Evolutionary conservation across 2,888 invertebrate genomes (phyloP).

Genomic region (Parnassius mnemosyne): DNA sequence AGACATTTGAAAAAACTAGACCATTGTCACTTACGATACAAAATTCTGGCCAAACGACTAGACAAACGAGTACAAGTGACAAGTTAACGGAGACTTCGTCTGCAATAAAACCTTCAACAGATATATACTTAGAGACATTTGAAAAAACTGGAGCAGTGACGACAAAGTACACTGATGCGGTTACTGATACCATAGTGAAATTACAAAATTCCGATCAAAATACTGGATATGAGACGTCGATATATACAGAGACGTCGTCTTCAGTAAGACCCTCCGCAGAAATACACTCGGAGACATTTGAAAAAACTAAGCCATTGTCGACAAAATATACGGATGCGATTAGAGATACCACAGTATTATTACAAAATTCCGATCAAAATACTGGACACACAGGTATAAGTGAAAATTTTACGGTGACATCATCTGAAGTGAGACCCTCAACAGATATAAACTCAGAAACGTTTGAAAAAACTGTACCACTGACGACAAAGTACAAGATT

Average conservation of each 20-base stretch:
- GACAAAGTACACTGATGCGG: background rate
- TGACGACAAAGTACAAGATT: constrained; percentile 26
- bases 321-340: background rate
- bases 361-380: constrained; percentile 28
- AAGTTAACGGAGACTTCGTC: background rate
- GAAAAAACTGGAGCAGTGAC: too few species aligned
- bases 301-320: too few species aligned
- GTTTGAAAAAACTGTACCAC: constrained; percentile 29
- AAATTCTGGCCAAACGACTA: background rate
- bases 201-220: too few species aligned
- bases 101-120: too few species aligned
- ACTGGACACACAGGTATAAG: constrained; percentile 12
- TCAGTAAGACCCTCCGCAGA: too few species aligned
- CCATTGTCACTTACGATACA: background rate
- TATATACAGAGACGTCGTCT: background rate
- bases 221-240: background rate
- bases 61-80: constrained; percentile 11
- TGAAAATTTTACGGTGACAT: constrained; percentile 13
- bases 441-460: constrained; percentile 4
- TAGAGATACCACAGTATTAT: constrained; percentile 14
- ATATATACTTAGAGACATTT: too few species aligned
- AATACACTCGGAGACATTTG: too few species aligned
- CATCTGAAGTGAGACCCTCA: constrained; percentile 14
- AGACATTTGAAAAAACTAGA: constrained; percentile 1
- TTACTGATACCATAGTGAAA: background rate